A percentile compares a stretch with the other conserved stretches of the same genome.
Evolutionary conservation across 2,888 invertebrate species (phyloP).

Genomic region (Cecidostiba fungosa): DNA sequence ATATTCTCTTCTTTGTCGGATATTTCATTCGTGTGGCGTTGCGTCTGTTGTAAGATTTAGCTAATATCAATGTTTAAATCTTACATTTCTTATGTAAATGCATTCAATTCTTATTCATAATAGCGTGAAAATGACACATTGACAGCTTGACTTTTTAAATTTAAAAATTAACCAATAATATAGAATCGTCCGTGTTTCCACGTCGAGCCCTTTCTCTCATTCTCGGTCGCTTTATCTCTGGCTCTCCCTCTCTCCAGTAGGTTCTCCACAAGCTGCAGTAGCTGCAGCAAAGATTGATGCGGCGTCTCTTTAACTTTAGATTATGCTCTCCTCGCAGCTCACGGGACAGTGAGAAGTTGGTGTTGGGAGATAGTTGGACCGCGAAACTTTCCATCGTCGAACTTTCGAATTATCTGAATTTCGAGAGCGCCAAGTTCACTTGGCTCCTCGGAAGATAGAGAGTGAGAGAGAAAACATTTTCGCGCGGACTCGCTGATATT

Average conservation of each 20-base stretch:
- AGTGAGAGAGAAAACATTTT: slow-evolving; percentile 47
- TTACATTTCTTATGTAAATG: no score
- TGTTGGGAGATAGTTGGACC: slow-evolving; percentile 72
- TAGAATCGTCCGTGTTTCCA: no score
- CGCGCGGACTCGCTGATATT: slow-evolving; percentile 51
- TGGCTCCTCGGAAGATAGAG: slow-evolving; percentile 33
- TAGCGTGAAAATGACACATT: no score
- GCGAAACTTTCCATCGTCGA: slow-evolving; percentile 72
- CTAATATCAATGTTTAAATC: no score
- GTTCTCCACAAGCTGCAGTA: slow-evolving; percentile 14
- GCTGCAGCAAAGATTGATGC: slow-evolving; percentile 67
- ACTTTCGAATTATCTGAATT: slow-evolving; percentile 76
- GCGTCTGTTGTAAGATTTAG: no score
- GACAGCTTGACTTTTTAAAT: no score
- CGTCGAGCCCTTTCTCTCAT: not conserved
- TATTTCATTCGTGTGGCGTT: no score
- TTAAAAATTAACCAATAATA: no score
- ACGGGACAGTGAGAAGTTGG: slow-evolving; percentile 69
- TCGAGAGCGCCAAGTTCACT: slow-evolving; percentile 67
- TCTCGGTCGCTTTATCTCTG: not conserved
- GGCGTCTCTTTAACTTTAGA: slow-evolving; percentile 70
- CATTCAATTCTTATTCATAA: no score
- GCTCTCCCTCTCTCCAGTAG: slow-evolving; percentile 5
- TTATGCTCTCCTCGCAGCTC: slow-evolving; percentile 66
- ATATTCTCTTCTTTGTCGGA: no score